Conservation (phyloP, 2,797 vertebrate species). For the Delichon dasypus region DNA sequence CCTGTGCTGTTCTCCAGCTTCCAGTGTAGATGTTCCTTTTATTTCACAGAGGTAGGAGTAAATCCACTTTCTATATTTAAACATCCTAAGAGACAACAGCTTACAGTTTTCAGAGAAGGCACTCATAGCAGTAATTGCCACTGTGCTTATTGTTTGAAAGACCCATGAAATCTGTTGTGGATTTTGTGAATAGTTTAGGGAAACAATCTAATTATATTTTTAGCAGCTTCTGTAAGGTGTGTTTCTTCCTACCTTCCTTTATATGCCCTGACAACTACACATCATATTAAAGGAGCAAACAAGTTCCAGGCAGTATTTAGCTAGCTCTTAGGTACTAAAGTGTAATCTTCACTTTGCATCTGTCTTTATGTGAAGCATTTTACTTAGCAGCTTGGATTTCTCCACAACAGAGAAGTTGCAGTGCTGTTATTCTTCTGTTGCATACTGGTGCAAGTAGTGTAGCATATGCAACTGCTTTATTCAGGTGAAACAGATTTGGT, state of each 20-base stretch:
- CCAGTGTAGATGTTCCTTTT: background rate
- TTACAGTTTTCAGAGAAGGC: slow-evolving; percentile 14
- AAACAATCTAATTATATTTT: slow-evolving; percentile 48
- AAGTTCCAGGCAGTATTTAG: background rate
- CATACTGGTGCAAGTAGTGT: background rate
- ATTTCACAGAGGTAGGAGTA: background rate
- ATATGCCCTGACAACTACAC: background rate
- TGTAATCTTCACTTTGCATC: background rate
- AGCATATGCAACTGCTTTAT: background rate
- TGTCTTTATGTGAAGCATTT: background rate
- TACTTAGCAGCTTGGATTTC: background rate
- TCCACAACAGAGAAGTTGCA: background rate
- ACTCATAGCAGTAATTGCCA: slow-evolving; percentile 33
- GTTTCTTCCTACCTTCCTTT: slow-evolving; percentile 13
- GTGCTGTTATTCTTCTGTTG: background rate
- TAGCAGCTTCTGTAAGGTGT: background rate
- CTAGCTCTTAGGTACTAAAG: background rate
- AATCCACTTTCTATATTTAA: slow-evolving; percentile 28
- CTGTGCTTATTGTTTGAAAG: slow-evolving; percentile 42
- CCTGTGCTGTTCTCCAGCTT: background rate
- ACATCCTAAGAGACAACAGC: slow-evolving; percentile 26
- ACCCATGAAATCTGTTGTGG: slow-evolving; percentile 18
- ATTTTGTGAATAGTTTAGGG: slow-evolving; percentile 27
- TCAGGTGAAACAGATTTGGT: background rate
- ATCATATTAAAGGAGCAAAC: background rate